Evolutionary conservation across 2,797 vertebrate species (phyloP), one percentile per base, ranked within the genome.

Genomic region (Pangasius larnaudii): DNA sequence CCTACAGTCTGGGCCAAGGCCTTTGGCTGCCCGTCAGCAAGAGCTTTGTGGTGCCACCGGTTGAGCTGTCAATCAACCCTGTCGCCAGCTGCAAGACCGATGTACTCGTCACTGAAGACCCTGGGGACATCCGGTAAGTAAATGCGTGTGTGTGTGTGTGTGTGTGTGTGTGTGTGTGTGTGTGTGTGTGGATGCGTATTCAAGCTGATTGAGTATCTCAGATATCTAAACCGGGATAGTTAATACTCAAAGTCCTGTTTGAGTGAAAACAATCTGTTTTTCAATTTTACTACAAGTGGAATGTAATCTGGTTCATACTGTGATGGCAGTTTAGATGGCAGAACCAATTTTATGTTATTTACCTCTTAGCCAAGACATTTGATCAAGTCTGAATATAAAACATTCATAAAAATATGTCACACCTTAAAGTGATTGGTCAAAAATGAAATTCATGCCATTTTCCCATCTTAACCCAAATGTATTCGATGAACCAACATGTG

Each of bases 21-120:
- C 92, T 99, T 93, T 99, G 99, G 99, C 96, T 99, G 91, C 99
- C 99, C 0, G 98, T 99, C 95, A 99, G 98, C 94, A 99, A 99
- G 95, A 99, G 97, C 94, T 99, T 99, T 0, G 98, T 99, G 92
- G 98, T 99, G 58, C 98, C 99, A 0, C 99, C 99, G 0, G 97
- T 99, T 94, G 98, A 99, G 88, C 96, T 99, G 93, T 99, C 98
- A 61, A 99, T 99, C 95, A 99, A 98, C 92, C 98, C 99, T 5
- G 96, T 99, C 24, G 99, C 99, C 94, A 99, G 98, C 95, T 99
- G 99, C 92, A 99, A 99, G 95, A 99, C 99, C 0, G 99, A 99
- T 33, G 98, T 99, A 81, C 93, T 99, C 86, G 98, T 99, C 89
- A 99, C 97, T 0, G 99, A 99, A 94, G 98, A 99, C 93, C 98